Evolutionary conservation across 2,888 invertebrate species (phyloP).

Genomic region (Brachyopa scutellaris): DNA sequence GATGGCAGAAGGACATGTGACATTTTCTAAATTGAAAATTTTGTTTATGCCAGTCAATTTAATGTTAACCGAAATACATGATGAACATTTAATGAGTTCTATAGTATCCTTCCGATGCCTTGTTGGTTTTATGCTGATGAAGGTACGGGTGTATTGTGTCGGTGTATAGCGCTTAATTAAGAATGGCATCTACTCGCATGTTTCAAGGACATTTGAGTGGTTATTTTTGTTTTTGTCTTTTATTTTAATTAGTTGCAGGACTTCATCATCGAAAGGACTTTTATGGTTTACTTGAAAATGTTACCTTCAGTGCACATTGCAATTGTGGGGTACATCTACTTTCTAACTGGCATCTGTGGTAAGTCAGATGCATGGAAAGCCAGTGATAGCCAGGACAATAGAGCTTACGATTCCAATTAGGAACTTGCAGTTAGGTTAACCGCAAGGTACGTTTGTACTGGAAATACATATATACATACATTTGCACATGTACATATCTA

Average conservation of each 20-base stretch:
- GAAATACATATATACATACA: too few relatives aligned
- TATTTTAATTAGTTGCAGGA: conserved; percentile 51
- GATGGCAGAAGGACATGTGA: conserved; percentile 11
- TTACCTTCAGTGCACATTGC: too few relatives aligned
- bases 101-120: too few relatives aligned
- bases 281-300: background rate
- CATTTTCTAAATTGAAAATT: conserved; percentile 56
- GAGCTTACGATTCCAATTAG: too few relatives aligned
- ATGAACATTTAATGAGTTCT: conserved; percentile 64
- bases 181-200: conserved; percentile 2
- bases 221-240: too few relatives aligned
- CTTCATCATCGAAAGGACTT: conserved; percentile 20
- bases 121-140: conserved; percentile 42
- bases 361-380: too few relatives aligned
- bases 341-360: too few relatives aligned
- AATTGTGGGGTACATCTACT: too few relatives aligned
- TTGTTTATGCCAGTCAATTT: conserved; percentile 52
- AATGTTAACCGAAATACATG: conserved; percentile 46
- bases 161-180: conserved; percentile 54
- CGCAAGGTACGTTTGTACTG: too few relatives aligned
- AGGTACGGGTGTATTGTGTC: background rate
- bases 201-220: conserved; percentile 51
- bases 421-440: too few relatives aligned
- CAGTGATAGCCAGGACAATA: too few relatives aligned
- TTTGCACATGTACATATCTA: too few relatives aligned